A percentile compares a stretch with the other conserved stretches of the same genome.
These are phyloP conservation scores for Phortica variegata DNA, from an alignment of 1,140 invertebrate species.

Conservation along the genomic window DNA sequence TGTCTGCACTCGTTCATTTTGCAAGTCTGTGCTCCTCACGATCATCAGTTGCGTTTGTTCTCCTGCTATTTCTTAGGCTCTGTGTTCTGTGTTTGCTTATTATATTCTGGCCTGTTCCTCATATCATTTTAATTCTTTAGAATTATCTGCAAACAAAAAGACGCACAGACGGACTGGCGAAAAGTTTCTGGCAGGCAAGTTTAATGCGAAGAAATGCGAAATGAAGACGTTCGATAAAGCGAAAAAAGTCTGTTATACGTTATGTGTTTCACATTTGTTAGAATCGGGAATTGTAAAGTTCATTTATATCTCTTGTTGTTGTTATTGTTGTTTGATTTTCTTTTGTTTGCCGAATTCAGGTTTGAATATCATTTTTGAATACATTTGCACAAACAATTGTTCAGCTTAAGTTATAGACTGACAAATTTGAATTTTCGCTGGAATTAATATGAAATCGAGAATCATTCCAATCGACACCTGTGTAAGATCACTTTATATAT, in stretches of 20 bases:
- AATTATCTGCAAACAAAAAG: constrained; percentile 35
- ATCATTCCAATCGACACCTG: no score
- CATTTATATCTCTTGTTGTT: not conserved
- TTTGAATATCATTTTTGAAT: no score
- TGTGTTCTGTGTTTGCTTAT: constrained; percentile 4
- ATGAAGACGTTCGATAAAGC: no score
- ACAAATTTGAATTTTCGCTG: no score
- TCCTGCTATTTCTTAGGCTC: constrained; percentile 1
- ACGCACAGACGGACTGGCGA: no score
- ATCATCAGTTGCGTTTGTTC: constrained; percentile 20
- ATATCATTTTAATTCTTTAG: constrained; percentile 51
- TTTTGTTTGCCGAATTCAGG: not conserved
- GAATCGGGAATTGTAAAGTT: not conserved
- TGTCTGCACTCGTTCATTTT: not conserved
- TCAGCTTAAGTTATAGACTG: no score
- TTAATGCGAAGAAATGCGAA: no score
- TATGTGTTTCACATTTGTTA: not conserved
- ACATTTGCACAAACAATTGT: no score
- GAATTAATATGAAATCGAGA: no score
- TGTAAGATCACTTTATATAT: no score
- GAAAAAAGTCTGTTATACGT: not conserved
- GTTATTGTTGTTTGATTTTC: not conserved
- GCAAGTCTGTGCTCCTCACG: constrained; percentile 27
- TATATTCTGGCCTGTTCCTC: constrained; percentile 14
- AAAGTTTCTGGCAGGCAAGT: no score